Evolutionary conservation across 64 coral and sea anemone species (phyloP).

Genomic region (Montipora foliosa): DNA sequence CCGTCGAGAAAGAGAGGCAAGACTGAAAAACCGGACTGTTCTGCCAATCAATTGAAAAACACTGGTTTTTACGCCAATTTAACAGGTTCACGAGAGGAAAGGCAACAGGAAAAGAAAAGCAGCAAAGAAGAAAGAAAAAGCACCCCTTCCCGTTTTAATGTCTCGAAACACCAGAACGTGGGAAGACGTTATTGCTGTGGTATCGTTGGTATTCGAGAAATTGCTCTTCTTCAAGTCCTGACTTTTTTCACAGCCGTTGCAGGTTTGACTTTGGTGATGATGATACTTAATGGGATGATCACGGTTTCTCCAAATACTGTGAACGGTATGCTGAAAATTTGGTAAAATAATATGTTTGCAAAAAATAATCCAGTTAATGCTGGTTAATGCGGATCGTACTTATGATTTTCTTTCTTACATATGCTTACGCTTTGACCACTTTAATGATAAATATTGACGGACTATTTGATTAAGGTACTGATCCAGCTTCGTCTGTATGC

Average conservation of each 20-base stretch:
- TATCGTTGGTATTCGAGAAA: neutral
- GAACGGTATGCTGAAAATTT: neutral
- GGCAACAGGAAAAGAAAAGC: neutral
- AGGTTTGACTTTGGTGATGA: neutral
- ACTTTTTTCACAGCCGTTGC: neutral
- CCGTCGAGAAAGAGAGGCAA: neutral
- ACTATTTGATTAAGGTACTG: too few relatives aligned
- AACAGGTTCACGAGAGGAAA: neutral
- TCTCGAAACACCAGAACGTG: neutral
- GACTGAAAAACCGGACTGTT: neutral
- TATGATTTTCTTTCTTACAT: too few relatives aligned
- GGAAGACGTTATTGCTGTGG: neutral
- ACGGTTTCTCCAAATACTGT: neutral
- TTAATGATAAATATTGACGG: too few relatives aligned
- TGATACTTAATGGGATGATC: conserved; percentile 4
- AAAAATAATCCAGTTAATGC: too few relatives aligned
- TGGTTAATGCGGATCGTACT: too few relatives aligned
- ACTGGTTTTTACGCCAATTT: neutral
- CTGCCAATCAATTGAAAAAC: neutral
- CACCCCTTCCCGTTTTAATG: too few relatives aligned
- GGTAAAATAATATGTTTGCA: neutral
- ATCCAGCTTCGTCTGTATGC: too few relatives aligned
- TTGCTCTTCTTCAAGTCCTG: neutral
- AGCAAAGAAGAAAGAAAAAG: neutral
- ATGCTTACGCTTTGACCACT: too few relatives aligned